Conservation (phyloP, 2,797 vertebrate genomes). For the Hippopotamyrus pictus region DNA sequence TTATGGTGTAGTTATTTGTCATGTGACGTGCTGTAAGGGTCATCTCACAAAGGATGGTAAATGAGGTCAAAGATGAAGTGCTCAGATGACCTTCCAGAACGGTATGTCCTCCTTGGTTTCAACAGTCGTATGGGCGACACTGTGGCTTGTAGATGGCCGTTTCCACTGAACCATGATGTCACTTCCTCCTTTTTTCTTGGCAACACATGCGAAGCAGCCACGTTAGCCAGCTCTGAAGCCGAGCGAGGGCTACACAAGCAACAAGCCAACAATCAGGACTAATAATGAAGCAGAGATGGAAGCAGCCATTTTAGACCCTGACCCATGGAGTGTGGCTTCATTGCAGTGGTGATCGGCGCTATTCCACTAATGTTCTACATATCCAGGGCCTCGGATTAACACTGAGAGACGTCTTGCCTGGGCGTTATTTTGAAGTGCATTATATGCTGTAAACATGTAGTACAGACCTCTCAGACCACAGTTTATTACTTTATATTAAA, state of each 20-base stretch:
- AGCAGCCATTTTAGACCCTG: not conserved
- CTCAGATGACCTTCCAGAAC: not conserved
- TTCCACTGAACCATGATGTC: not conserved
- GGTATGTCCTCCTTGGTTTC: not conserved
- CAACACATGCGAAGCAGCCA: not conserved
- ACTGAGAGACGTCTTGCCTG: slow-evolving; percentile 3
- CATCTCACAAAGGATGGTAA: not conserved
- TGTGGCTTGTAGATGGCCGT: not conserved
- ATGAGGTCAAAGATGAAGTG: not conserved
- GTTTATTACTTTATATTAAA: slow-evolving; percentile 49
- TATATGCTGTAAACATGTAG: slow-evolving; percentile 45
- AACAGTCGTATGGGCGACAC: not conserved
- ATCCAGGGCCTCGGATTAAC: not conserved
- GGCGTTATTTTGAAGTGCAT: slow-evolving; percentile 42
- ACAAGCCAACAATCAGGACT: not conserved
- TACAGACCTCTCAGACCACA: slow-evolving; percentile 37
- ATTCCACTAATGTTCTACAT: not conserved
- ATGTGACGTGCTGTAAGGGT: not conserved
- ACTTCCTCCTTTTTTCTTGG: not conserved
- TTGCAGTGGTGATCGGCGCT: not conserved
- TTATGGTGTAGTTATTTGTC: not conserved
- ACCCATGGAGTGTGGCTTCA: not conserved
- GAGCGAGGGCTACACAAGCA: not conserved
- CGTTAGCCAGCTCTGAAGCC: not conserved
- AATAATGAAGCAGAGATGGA: not conserved